Base-by-base conservation (phyloP, 2,888 invertebrate species). In the Dione juno region DNA sequence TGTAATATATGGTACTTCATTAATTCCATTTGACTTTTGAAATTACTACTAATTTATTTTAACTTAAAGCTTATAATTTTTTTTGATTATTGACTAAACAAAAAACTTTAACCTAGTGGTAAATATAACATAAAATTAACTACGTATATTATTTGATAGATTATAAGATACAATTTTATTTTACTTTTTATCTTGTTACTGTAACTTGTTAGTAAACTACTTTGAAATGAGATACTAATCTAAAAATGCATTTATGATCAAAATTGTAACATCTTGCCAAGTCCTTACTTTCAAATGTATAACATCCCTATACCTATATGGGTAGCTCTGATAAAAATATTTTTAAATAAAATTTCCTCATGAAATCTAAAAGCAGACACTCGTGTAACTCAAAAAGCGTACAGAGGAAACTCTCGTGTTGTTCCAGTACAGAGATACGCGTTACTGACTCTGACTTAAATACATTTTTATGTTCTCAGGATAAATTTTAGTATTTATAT, bases 331-430 rank as follows among this genome's bases (percentile, higher is more conserved):
- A 10, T 11, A 50, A 64, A 64, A 52, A 64, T 10, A 40, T 37
- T 64, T 64, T 63, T 40, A 43, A 28, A 66, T 67, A 61, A 69
- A 48, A 66, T 69, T 66, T 69, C 16, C 54, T 61, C 61, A 66
- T 66, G 66, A 69, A 66, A 66, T 61, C n/a, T 61, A 66, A 72
- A 66, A 63, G 68, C 63, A 54, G 64, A 48, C 71, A 69, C 69
- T 72, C 57, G 14, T 43, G 68, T 66, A 57, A 66, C 66, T 72
- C 66, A 61, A 65, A 65, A 61, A 66, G 71, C 68, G 68, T 53
- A 65, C 59, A 54, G 53, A 69, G 66, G 66, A 66, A 71, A 69
- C 65, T 69, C 71, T 71, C 66, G 48, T 68, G 68, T 68, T 68
- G 45, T 68, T 65, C 52, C 67, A 57, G 61, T 57, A 63, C 54